These are phyloP conservation scores for Gymnothorax javanicus DNA, from an alignment of 2,797 vertebrate genomes.

Conservation along the genomic window DNA sequence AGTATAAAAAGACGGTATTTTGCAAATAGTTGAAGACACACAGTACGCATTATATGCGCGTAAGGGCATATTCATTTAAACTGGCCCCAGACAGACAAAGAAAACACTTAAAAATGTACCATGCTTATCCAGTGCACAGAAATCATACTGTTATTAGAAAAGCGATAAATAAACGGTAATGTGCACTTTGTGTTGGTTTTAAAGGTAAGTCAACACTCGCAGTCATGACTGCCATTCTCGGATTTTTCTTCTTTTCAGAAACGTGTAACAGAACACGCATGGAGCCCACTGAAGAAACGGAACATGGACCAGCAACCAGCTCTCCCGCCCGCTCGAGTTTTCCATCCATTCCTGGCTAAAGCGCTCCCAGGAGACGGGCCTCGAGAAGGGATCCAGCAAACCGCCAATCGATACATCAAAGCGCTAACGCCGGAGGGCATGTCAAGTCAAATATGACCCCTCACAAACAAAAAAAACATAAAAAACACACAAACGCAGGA, in stretches of 20 bases:
- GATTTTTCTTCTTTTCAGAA: too few relatives aligned
- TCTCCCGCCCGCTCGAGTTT: not conserved
- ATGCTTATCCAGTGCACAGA: not conserved
- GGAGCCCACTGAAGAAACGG: not conserved
- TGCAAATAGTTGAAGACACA: not conserved
- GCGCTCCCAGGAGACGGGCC: not conserved
- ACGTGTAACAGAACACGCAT: not conserved
- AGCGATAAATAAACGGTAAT: too few relatives aligned
- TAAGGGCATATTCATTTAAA: not conserved
- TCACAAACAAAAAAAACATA: conserved; percentile 23
- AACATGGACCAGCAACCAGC: not conserved
- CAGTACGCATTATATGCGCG: too few relatives aligned
- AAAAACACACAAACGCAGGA: conserved; percentile 47
- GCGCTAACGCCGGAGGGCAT: conserved; percentile 64
- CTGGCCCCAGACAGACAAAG: not conserved
- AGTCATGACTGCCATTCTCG: too few relatives aligned
- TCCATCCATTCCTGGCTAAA: not conserved
- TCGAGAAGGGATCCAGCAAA: not conserved
- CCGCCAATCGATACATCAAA: conserved; percentile 63
- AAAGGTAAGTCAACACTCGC: too few relatives aligned
- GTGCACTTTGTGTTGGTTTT: too few relatives aligned
- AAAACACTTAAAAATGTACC: not conserved
- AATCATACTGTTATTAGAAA: not conserved
- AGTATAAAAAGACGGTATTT: not conserved
- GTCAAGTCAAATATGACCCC: conserved; percentile 54